These are phyloP conservation scores for Gila robusta DNA, from an alignment of 2,797 vertebrate species.

Conservation along the genomic window DNA sequence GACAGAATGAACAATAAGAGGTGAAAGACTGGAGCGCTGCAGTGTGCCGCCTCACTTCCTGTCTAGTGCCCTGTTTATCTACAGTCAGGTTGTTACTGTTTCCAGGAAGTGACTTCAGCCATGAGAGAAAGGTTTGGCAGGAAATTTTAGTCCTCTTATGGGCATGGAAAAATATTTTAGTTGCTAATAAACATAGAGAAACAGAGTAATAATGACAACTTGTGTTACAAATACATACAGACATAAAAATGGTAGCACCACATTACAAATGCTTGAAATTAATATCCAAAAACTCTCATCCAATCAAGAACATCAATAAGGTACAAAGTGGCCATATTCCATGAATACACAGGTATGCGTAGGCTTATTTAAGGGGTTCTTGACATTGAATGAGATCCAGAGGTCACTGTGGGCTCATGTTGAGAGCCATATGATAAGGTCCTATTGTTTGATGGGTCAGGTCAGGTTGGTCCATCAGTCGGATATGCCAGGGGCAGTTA, in stretches of 20 bases:
- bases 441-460: constrained; percentile 41
- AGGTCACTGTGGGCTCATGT: neutral
- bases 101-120: constrained; percentile 81
- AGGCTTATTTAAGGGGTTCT: neutral
- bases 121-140: constrained; percentile 62
- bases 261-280: neutral
- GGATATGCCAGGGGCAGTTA: constrained; percentile 45
- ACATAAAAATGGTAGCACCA: neutral
- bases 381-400: neutral
- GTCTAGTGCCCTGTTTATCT: constrained; percentile 73
- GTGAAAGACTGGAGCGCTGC: constrained; percentile 65
- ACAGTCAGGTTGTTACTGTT: constrained; percentile 72
- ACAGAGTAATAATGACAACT: neutral
- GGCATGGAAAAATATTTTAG: constrained; percentile 5
- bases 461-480: constrained; percentile 47
- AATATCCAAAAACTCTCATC: neutral
- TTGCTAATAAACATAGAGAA: constrained; percentile 16
- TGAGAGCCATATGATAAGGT: constrained; percentile 19
- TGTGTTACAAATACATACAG: neutral
- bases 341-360: neutral
- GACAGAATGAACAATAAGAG: constrained; percentile 76
- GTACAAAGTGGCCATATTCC: neutral
- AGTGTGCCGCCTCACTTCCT: constrained; percentile 71
- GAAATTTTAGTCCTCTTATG: constrained; percentile 70
- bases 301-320: neutral